Evolutionary conservation across 2,888 invertebrate genomes (phyloP).

Genomic region (Amphiduros pacificus): DNA sequence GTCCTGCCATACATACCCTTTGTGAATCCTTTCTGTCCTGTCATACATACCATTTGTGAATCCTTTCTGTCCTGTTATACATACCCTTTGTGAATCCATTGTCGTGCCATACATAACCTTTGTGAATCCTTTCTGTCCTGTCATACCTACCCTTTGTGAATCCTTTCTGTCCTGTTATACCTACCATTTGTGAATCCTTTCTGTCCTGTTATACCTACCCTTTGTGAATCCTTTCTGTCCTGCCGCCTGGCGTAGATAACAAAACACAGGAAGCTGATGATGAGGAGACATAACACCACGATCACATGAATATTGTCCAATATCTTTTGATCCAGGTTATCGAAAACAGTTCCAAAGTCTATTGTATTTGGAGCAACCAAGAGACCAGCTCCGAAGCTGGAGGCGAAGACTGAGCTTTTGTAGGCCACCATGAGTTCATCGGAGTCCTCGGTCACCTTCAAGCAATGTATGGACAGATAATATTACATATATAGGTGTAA

Average conservation of each 20-base stretch:
- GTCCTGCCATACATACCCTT: too few species aligned
- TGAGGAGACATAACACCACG: constrained; percentile 47
- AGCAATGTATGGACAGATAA: too few species aligned
- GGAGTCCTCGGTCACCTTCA: too few species aligned
- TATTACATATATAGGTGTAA: too few species aligned
- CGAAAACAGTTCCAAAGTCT: constrained; percentile 57
- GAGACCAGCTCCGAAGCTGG: not conserved
- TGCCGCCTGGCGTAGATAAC: constrained; percentile 52
- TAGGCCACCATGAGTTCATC: too few species aligned
- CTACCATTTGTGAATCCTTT: too few species aligned
- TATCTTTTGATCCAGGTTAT: constrained; percentile 48
- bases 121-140: not conserved
- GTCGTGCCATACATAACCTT: not conserved
- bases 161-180: too few species aligned
- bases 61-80: constrained; percentile 48
- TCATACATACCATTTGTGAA: constrained; percentile 38
- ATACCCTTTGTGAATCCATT: not conserved
- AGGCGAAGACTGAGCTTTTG: too few species aligned
- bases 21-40: not conserved
- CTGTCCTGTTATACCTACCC: constrained; percentile 31
- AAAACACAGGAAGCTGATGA: constrained; percentile 46
- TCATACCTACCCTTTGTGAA: not conserved
- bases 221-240: constrained; percentile 50
- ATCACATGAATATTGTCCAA: constrained; percentile 57
- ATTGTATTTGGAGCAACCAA: constrained; percentile 56